Conservation (phyloP, 2,797 vertebrate species). For the Prionace glauca region DNA sequence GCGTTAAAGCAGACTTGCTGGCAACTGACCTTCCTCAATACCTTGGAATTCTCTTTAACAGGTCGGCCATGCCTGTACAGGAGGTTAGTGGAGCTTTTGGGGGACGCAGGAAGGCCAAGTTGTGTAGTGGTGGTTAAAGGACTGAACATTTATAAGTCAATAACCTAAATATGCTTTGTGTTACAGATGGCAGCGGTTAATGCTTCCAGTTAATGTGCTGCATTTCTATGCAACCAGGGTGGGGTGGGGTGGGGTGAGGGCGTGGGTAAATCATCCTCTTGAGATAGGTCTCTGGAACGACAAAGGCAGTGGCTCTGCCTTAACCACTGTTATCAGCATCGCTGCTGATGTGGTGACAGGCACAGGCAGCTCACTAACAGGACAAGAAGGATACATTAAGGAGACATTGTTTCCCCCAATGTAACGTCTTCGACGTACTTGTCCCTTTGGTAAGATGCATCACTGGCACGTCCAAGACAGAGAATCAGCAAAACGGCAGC, state of each 20-base stretch:
- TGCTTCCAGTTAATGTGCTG: not conserved
- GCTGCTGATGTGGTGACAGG: not conserved
- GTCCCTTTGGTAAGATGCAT: not conserved
- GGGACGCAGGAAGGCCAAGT: not conserved
- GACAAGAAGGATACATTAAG: not conserved
- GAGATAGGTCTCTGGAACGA: not conserved
- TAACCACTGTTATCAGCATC: not conserved
- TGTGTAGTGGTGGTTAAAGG: not conserved
- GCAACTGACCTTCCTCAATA: not conserved
- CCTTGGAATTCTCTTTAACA: not conserved
- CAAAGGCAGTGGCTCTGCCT: not conserved
- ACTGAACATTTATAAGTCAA: not conserved
- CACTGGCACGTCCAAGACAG: not conserved
- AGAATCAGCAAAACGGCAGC: not conserved
- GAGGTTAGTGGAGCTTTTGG: not conserved
- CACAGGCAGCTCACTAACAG: not conserved
- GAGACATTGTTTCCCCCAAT: not conserved
- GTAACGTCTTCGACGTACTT: not conserved
- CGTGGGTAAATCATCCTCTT: not conserved
- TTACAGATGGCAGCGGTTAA: not conserved
- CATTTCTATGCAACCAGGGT: not conserved
- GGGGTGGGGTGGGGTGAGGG: not conserved
- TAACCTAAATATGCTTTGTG: not conserved
- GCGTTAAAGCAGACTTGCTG: not conserved
- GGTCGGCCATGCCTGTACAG: not conserved